phyloP scores from a whole-genome alignment of 2,888 invertebrate genomes.

The Thelaira solivaga region DNA sequence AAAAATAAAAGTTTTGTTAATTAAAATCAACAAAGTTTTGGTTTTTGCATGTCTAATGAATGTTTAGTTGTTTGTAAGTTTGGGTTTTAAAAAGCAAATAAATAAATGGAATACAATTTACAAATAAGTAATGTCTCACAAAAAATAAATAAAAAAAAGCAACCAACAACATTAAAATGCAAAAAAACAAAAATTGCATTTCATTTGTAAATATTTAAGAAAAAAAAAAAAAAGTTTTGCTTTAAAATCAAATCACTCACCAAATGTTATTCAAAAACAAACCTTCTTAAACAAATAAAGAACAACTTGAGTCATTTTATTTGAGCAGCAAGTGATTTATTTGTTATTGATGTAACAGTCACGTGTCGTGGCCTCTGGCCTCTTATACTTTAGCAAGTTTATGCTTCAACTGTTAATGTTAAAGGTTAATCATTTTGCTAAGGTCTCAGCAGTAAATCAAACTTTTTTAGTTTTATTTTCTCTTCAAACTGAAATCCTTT shows the following conservation, averaged over 20 bases:
- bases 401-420: background rate
- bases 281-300: too few species aligned
- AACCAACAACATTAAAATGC: too few species aligned
- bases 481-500: background rate
- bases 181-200: too few species aligned
- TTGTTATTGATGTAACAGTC: background rate
- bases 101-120: too few species aligned
- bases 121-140: too few species aligned
- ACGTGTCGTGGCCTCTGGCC: background rate
- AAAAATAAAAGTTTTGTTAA: slow-evolving; percentile 41
- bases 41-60: slow-evolving; percentile 56
- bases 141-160: too few species aligned
- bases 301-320: too few species aligned
- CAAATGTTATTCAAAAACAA: too few species aligned
- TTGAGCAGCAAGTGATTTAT: background rate
- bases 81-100: slow-evolving; percentile 3
- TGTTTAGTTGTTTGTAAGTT: slow-evolving; percentile 32
- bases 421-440: slow-evolving; percentile 4
- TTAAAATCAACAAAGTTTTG: slow-evolving; percentile 55
- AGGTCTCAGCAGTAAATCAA: slow-evolving; percentile 27
- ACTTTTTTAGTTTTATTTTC: background rate
- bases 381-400: background rate
- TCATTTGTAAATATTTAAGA: too few species aligned
- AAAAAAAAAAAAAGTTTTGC: too few species aligned
- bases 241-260: too few species aligned